Evolutionary conservation across 2,113 vertebrate genomes (phyloP), one percentile per base, ranked within the genome.

Genomic region (Leucopsar rothschildi): DNA sequence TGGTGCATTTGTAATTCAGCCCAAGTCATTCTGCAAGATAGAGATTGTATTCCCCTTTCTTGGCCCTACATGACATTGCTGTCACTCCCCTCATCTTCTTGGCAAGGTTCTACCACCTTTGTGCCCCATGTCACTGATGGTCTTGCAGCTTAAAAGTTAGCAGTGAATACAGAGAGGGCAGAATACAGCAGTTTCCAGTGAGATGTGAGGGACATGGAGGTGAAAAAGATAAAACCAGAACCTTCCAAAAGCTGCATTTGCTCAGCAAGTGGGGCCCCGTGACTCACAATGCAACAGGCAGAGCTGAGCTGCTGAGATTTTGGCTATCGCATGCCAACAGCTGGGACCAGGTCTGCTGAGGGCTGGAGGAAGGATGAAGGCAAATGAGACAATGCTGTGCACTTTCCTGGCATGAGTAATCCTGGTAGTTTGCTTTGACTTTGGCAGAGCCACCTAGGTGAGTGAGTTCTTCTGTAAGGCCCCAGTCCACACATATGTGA

Each of bases 401-500:
- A 3, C 39, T 80, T 80, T 80, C 37, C 82, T 65, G 49, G 79
- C 20, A 19, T 90, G 79, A 92, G 53, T 93, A 92, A 88, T 56
- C n/a, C n/a, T 28, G 28, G 33, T 63, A 76, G 55, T 42, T 50
- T 85, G 39, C 50, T 87, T 45, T 55, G 81, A 45, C 63, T 88
- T 85, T 1, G 2, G 21, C 5, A 0, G 29, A 82, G 42, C 27
- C 1, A 3, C 44, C 23, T n/a, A 40, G n/a, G 44, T 76, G 33
- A 56, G 21, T 7, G 28, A n/a, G 24, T 71, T 70, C 52, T 60
- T 86, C 64, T 59, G 4, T 19, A 56, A 31, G 33, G 23, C 47
- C 22, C 6, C 7, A 0, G 14, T 25, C 45, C 18, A 10, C 3
- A 0, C 1, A 1, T 14, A 31, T 0, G 1, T 3, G 19, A 31